A percentile compares a stretch with the other conserved stretches of the same genome.
Evolutionary conservation across 92 coral and sea anemone genomes (phyloP).

Genomic region (Siderastrea siderea): DNA sequence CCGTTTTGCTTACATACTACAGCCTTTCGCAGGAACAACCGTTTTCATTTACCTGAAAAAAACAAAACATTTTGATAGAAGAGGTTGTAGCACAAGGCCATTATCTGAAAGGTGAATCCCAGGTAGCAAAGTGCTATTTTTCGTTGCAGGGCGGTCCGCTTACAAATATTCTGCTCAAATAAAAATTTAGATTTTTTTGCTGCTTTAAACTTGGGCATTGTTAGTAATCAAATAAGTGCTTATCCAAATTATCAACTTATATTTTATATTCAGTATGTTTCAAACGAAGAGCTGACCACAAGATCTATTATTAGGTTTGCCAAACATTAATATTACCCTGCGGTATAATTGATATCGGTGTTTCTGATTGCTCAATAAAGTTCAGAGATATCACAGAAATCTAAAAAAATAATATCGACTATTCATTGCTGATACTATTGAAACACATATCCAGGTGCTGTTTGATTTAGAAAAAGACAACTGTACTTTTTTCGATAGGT

Average conservation of each 20-base stretch:
- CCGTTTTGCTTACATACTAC: too few relatives aligned
- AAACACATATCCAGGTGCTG: background rate
- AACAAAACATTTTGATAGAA: too few relatives aligned
- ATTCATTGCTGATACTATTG: background rate
- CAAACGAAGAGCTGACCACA: background rate
- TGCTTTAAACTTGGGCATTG: too few relatives aligned
- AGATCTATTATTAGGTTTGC: background rate
- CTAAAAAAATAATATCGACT: background rate
- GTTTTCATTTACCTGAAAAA: too few relatives aligned
- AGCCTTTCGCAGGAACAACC: too few relatives aligned
- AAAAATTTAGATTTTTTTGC: background rate
- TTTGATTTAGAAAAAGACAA: background rate
- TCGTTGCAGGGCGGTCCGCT: too few relatives aligned
- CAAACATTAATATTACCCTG: background rate
- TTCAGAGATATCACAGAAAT: background rate
- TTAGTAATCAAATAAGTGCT: background rate
- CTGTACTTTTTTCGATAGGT: background rate
- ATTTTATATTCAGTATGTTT: too few relatives aligned
- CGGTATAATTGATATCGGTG: conserved; percentile 3
- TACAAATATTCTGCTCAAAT: too few relatives aligned
- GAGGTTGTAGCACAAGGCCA: too few relatives aligned
- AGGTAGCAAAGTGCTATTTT: too few relatives aligned
- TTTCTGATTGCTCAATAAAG: too few relatives aligned
- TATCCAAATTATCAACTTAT: background rate
- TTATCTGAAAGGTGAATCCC: too few relatives aligned